phyloP scores from a whole-genome alignment of 1,140 invertebrate species.

The Zaprionus davidi region DNA sequence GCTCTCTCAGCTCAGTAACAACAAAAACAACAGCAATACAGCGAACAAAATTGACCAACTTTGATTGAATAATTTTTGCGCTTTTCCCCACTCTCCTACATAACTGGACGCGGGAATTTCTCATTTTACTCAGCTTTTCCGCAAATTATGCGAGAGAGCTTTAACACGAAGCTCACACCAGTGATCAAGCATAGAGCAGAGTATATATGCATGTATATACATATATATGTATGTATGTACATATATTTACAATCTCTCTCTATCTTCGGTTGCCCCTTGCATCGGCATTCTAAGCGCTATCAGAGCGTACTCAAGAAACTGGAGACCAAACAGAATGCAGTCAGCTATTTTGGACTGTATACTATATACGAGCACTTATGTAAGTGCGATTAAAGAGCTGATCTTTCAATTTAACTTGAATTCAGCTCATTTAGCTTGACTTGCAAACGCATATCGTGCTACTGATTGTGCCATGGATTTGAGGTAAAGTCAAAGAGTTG shows the following conservation, averaged over 20 bases:
- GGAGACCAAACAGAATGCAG: neutral
- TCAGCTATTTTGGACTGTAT: neutral
- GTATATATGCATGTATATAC: neutral
- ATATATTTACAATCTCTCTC: no score
- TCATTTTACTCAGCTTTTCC: conserved; percentile 10
- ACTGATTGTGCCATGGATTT: neutral
- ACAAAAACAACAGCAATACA: conserved; percentile 35
- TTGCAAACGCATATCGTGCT: neutral
- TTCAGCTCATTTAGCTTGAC: neutral
- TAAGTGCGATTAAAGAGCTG: neutral
- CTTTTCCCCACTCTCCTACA: conserved; percentile 16
- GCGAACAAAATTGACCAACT: conserved; percentile 69
- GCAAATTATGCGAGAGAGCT: neutral
- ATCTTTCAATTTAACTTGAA: neutral
- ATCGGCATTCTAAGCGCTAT: neutral
- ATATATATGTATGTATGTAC: neutral
- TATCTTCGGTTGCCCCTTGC: neutral
- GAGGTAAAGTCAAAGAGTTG: neutral
- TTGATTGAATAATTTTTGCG: conserved; percentile 77
- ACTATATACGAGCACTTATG: neutral
- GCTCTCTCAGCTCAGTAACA: conserved; percentile 32
- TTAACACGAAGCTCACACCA: neutral
- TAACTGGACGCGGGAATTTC: conserved; percentile 25
- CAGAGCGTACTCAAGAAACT: neutral
- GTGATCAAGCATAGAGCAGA: neutral